Evolutionary conservation across 2,888 invertebrate species (phyloP), one percentile per base, ranked within the genome.

Genomic region (Tachina lurida): DNA sequence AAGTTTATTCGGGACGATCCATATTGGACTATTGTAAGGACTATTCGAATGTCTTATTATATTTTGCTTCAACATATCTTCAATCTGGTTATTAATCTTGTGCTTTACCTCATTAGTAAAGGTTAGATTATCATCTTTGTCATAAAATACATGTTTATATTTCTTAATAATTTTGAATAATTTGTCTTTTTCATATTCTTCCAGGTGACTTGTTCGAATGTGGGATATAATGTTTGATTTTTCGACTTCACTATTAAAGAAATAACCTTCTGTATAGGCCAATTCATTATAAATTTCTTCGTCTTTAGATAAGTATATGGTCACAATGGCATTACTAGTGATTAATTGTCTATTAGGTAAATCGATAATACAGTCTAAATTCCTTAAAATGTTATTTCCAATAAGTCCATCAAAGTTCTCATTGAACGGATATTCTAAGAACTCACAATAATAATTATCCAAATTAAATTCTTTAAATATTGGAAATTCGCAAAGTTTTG

Each of bases 401-500:
- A n/a, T n/a, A n/a, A n/a, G n/a, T n/a, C n/a, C n/a, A n/a, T n/a
- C n/a, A n/a, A n/a, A n/a, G n/a, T n/a, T n/a, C n/a, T n/a, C n/a
- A n/a, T n/a, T n/a, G n/a, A n/a, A n/a, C n/a, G n/a, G n/a, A n/a
- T n/a, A n/a, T n/a, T n/a, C n/a, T n/a, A n/a, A n/a, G n/a, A n/a
- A n/a, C n/a, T n/a, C n/a, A n/a, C n/a, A n/a, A n/a, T n/a, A n/a
- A n/a, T n/a, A n/a, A n/a, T n/a, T n/a, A n/a, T n/a, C n/a, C n/a
- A 68, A 77, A 58, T 77, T 77, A 58, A 77, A 68, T 56, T 77
- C 76, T 65, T 56, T 67, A 43, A 77, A 77, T 47, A 77, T 19
- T 56, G 76, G 76, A 67, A 68, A 77, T 45, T 39, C 58, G n/a
- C 77, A 77, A 13, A 68, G 17, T 47, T 43, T 77, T 49, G 49